Evolutionary conservation across 2,113 vertebrate genomes (phyloP).

Genomic region (Oryzias woworae): DNA sequence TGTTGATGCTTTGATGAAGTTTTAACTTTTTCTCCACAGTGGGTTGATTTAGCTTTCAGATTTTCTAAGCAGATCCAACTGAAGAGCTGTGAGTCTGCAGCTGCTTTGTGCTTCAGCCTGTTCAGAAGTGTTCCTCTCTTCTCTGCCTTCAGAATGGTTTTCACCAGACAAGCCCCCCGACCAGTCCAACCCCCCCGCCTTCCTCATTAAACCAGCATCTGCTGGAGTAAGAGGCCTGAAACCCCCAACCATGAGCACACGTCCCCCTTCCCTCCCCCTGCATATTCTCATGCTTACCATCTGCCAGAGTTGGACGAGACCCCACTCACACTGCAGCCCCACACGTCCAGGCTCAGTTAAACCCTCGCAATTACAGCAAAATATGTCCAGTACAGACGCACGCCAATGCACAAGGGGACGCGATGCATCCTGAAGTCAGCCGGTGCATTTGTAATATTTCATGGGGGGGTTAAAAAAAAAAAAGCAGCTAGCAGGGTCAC

Average conservation of each 20-base stretch:
- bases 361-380: slow-evolving; percentile 24
- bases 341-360: slow-evolving; percentile 8
- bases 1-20: too few species aligned
- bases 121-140: slow-evolving; percentile 23
- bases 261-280: slow-evolving; percentile 20
- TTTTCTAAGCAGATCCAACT: background rate
- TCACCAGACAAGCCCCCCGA: slow-evolving; percentile 40
- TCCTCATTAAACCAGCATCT: slow-evolving; percentile 74
- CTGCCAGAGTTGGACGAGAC: slow-evolving; percentile 72
- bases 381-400: slow-evolving; percentile 33
- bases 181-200: slow-evolving; percentile 43
- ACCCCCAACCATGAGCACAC: slow-evolving; percentile 25
- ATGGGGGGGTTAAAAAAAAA: too few species aligned
- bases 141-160: slow-evolving; percentile 38
- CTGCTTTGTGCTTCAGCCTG: background rate
- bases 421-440: slow-evolving; percentile 26
- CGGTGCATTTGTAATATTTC: slow-evolving; percentile 65
- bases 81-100: background rate
- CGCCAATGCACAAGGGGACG: slow-evolving; percentile 18
- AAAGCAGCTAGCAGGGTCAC: background rate
- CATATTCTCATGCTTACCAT: slow-evolving; percentile 70
- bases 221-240: slow-evolving; percentile 63
- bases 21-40: too few species aligned
- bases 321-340: slow-evolving; percentile 31
- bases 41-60: background rate